A percentile compares a stretch with the other conserved stretches of the same genome.
Evolutionary conservation across 1,140 invertebrate species (phyloP).

Genomic region (Geopemphigus sp.): DNA sequence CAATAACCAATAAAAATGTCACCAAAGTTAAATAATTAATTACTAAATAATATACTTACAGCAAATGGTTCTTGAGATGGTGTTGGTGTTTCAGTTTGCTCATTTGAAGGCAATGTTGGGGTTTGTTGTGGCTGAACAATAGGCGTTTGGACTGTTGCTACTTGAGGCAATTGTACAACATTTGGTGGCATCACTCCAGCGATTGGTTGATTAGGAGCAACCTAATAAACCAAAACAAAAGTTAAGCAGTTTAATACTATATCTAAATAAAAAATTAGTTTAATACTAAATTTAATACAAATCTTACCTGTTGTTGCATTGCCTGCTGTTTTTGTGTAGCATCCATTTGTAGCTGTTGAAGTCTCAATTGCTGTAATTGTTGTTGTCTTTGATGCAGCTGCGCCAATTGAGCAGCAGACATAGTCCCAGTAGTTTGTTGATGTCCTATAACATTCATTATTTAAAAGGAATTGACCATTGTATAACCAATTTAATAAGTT

Average conservation of each 20-base stretch:
- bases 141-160: constrained; percentile 38
- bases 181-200: constrained; percentile 38
- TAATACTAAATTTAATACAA: not conserved
- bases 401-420: constrained; percentile 51
- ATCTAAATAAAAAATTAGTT: too few relatives aligned
- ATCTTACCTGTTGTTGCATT: constrained; percentile 46
- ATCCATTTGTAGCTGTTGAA: constrained; percentile 51
- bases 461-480: too few relatives aligned
- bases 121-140: constrained; percentile 47
- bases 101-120: constrained; percentile 45
- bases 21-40: not conserved
- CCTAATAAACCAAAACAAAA: constrained; percentile 19
- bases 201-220: constrained; percentile 51
- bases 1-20: constrained; percentile 1
- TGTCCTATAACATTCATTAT: constrained; percentile 19
- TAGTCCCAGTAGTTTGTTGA: constrained; percentile 52
- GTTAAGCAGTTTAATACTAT: too few relatives aligned
- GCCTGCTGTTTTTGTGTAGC: constrained; percentile 51
- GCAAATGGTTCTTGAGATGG: constrained; percentile 51
- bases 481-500: too few relatives aligned
- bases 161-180: constrained; percentile 53
- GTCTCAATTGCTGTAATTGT: constrained; percentile 51
- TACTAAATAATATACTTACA: constrained; percentile 45
- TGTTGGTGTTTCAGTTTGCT: constrained; percentile 41
- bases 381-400: constrained; percentile 54